phyloP scores from a whole-genome alignment of 1,140 invertebrate species.

The Plutomurus gul region DNA sequence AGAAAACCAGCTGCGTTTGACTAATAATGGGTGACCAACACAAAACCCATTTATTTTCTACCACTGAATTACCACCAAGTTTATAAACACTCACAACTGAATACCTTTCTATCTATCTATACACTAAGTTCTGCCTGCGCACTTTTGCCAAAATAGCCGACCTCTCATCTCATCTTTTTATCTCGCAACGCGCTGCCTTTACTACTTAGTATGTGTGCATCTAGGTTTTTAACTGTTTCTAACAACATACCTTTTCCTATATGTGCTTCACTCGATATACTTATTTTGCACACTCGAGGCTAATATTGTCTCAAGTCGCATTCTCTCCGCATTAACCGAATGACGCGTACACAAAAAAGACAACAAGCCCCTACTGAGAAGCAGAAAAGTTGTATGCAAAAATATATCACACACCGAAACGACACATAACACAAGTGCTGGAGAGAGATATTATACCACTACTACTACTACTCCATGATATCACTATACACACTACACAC shows the following conservation, averaged over 20 bases:
- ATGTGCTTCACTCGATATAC: slow-evolving; percentile 1
- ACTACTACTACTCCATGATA: too few relatives aligned
- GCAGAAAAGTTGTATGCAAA: slow-evolving; percentile 13
- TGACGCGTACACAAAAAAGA: slow-evolving; percentile 11
- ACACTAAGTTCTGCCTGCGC: not conserved
- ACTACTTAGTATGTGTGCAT: not conserved
- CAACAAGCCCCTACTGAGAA: slow-evolving; percentile 22
- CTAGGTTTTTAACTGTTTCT: not conserved
- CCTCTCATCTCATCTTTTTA: slow-evolving; percentile 36
- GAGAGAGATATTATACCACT: too few relatives aligned
- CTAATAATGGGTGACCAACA: too few relatives aligned
- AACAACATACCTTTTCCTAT: not conserved
- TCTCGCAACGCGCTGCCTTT: not conserved
- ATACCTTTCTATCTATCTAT: not conserved
- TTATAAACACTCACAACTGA: not conserved
- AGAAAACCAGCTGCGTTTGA: not conserved
- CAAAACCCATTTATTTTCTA: too few relatives aligned
- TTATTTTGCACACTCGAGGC: slow-evolving; percentile 18
- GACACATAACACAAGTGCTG: not conserved
- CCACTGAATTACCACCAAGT: too few relatives aligned
- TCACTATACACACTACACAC: too few relatives aligned
- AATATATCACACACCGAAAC: slow-evolving; percentile 25
- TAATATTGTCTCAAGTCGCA: slow-evolving; percentile 35
- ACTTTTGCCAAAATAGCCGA: slow-evolving; percentile 39
- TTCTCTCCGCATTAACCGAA: slow-evolving; percentile 16